Evolutionary conservation across 2,888 invertebrate species (phyloP).

Genomic region (Pediacus dermestoides): DNA sequence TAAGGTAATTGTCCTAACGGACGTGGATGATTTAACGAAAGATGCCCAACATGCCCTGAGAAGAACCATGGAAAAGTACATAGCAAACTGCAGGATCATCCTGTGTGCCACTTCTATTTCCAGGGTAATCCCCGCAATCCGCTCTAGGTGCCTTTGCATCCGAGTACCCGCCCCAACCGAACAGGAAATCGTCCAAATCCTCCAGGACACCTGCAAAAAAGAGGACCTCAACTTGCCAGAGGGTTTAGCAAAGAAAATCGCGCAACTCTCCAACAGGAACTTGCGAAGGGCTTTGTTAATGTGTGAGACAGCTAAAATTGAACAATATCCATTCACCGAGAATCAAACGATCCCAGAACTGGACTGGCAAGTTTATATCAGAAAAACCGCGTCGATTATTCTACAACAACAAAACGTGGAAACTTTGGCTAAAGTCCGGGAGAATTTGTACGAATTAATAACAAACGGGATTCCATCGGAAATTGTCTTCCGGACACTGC

Average conservation of each 20-base stretch:
- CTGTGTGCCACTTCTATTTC: constrained; percentile 93
- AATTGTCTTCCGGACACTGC: constrained; percentile 82
- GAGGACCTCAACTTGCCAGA: constrained; percentile 76
- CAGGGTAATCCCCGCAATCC: constrained; percentile 94
- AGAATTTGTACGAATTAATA: constrained; percentile 87
- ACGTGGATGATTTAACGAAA: constrained; percentile 91
- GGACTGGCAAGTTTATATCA: constrained; percentile 90
- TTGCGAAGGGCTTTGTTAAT: constrained; percentile 87
- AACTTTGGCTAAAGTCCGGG: constrained; percentile 79
- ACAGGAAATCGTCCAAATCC: constrained; percentile 64
- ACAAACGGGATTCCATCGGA: constrained; percentile 92
- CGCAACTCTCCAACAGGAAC: constrained; percentile 80
- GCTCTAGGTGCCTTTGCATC: constrained; percentile 86
- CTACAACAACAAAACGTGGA: constrained; percentile 75
- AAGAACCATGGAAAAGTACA: constrained; percentile 99
- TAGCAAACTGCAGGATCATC: constrained; percentile 89
- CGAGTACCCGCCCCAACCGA: constrained; percentile 85
- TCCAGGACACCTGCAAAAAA: constrained; percentile 68
- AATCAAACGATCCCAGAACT: constrained; percentile 81
- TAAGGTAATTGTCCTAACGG: constrained; percentile 93
- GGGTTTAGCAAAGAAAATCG: constrained; percentile 74
- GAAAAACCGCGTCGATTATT: constrained; percentile 69
- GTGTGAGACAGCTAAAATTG: constrained; percentile 89
- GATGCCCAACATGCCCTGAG: constrained; percentile 98
- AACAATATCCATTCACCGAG: constrained; percentile 77